These are phyloP conservation scores for Athrips mouffetella DNA, from an alignment of 2,888 invertebrate genomes.

Conservation along the genomic window DNA sequence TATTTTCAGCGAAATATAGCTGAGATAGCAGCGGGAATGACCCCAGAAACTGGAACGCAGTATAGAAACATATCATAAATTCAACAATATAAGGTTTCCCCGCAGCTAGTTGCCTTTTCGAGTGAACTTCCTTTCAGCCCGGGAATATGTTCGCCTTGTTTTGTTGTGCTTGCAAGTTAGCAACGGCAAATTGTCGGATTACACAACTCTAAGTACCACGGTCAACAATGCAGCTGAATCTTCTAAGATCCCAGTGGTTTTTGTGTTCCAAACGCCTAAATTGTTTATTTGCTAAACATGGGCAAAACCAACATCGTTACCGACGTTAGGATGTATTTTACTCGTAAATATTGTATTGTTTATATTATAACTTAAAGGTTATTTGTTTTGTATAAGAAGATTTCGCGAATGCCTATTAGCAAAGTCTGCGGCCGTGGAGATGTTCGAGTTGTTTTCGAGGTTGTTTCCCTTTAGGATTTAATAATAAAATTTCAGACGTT, in stretches of 20 bases:
- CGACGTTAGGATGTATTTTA: slow-evolving; percentile 40
- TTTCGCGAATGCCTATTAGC: slow-evolving; percentile 50
- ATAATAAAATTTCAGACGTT: slow-evolving; percentile 60
- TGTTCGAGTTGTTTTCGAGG: slow-evolving; percentile 41
- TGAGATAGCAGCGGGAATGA: slow-evolving; percentile 56
- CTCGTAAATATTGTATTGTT: slow-evolving; percentile 38
- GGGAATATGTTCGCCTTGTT: slow-evolving; percentile 72
- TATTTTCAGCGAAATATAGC: slow-evolving; percentile 58
- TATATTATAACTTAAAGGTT: slow-evolving; percentile 46
- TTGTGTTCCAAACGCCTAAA: slow-evolving; percentile 52
- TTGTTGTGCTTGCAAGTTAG: slow-evolving; percentile 74
- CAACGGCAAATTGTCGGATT: slow-evolving; percentile 71
- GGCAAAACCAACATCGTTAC: slow-evolving; percentile 40
- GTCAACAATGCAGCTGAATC: slow-evolving; percentile 62
- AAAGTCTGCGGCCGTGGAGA: slow-evolving; percentile 38
- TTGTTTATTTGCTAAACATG: slow-evolving; percentile 52
- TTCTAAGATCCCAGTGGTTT: slow-evolving; percentile 54
- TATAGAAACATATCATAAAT: slow-evolving; percentile 65
- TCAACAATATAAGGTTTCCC: slow-evolving; percentile 68
- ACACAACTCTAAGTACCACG: slow-evolving; percentile 71
- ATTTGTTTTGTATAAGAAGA: slow-evolving; percentile 46
- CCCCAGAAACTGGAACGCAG: slow-evolving; percentile 57
- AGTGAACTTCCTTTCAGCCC: slow-evolving; percentile 68
- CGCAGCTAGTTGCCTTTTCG: slow-evolving; percentile 70
- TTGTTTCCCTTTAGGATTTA: slow-evolving; percentile 53